Conservation (phyloP, 2,113 vertebrate genomes). For the Poeciliopsis retropinna region DNA sequence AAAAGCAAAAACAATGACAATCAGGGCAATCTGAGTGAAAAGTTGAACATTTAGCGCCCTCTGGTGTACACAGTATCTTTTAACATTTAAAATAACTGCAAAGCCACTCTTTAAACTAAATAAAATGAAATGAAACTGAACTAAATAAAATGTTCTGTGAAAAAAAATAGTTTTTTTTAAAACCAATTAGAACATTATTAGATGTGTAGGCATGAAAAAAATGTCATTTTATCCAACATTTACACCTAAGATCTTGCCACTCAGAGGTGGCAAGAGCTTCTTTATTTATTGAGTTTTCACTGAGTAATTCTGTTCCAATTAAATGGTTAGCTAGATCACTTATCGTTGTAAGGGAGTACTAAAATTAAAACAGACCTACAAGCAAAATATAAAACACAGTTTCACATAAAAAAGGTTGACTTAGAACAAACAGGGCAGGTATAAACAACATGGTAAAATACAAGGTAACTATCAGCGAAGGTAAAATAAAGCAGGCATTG, state of each 20-base stretch:
- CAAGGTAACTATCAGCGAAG: no score
- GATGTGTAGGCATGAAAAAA: not conserved
- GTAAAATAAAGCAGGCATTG: no score
- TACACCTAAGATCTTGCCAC: not conserved
- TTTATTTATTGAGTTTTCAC: no score
- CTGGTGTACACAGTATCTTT: slow-evolving; percentile 43
- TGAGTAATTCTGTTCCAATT: no score
- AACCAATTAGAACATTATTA: not conserved
- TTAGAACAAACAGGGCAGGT: no score
- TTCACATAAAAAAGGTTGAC: no score
- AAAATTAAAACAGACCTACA: no score
- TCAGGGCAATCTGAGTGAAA: not conserved
- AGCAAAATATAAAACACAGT: no score
- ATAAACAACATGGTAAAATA: no score
- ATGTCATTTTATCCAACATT: not conserved
- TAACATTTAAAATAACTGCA: not conserved
- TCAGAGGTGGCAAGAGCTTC: no score
- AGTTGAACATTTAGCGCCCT: slow-evolving; percentile 45
- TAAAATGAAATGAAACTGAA: not conserved
- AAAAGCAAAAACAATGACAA: not conserved
- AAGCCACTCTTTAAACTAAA: not conserved
- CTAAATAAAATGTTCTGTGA: not conserved
- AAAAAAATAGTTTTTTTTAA: not conserved
- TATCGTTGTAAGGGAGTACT: no score
- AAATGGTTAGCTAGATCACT: no score